phyloP scores from a whole-genome alignment of 2,888 invertebrate genomes.

The Drosophila flavopinicola region DNA sequence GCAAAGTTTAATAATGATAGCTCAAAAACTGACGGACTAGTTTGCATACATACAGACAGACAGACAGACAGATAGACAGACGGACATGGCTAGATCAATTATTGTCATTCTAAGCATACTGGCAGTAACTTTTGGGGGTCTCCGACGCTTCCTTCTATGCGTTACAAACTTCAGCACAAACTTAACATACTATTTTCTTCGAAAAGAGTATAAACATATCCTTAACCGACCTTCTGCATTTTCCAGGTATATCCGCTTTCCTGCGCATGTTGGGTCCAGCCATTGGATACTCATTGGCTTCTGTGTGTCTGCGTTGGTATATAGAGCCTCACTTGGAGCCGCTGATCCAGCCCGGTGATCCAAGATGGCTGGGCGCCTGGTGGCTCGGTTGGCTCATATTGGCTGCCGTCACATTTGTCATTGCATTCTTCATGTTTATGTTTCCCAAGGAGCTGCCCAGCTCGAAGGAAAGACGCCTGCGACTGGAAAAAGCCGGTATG shows the following conservation, averaged over 20 bases:
- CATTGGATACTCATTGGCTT: constrained; percentile 88
- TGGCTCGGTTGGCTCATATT: constrained; percentile 90
- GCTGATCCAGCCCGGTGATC: constrained; percentile 87
- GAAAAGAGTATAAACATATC: too few relatives aligned
- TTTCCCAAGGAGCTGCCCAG: constrained; percentile 89
- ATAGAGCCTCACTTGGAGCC: constrained; percentile 88
- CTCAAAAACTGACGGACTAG: too few relatives aligned
- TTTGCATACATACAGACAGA: too few relatives aligned
- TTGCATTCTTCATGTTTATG: constrained; percentile 86
- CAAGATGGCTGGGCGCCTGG: constrained; percentile 92
- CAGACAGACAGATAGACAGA: too few relatives aligned
- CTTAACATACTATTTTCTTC: too few relatives aligned
- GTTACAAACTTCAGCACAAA: too few relatives aligned
- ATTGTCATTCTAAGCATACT: too few relatives aligned
- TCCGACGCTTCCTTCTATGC: too few relatives aligned
- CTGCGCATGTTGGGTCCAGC: constrained; percentile 86
- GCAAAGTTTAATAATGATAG: too few relatives aligned
- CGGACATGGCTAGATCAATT: too few relatives aligned
- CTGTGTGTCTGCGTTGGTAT: constrained; percentile 87
- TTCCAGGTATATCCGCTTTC: constrained; percentile 87
- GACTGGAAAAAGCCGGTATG: constrained; percentile 39
- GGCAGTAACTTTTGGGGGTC: too few relatives aligned
- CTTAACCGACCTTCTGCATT: constrained; percentile 58
- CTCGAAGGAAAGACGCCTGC: constrained; percentile 86
- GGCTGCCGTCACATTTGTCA: constrained; percentile 86